These are phyloP conservation scores for Drosophila pectinifera DNA, from an alignment of 1,140 invertebrate genomes.

Conservation along the genomic window DNA sequence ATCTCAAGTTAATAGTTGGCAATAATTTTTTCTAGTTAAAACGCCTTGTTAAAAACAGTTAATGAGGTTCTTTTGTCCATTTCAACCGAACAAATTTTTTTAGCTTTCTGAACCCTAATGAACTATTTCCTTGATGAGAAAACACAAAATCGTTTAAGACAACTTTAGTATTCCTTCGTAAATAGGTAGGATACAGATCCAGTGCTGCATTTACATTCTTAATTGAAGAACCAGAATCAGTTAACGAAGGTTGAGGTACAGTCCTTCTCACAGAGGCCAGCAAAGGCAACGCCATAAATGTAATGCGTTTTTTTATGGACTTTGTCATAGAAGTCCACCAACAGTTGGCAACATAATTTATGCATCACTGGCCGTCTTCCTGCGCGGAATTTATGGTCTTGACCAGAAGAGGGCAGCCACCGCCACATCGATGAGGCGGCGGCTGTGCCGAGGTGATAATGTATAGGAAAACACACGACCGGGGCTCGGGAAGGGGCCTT, in stretches of 20 bases:
- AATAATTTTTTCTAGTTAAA: too few species aligned
- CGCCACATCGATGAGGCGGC: constrained; percentile 46
- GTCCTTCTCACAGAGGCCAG: constrained; percentile 11
- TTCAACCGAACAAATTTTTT: neutral
- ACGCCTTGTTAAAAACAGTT: neutral
- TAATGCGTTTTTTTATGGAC: constrained; percentile 68
- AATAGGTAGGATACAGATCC: too few species aligned
- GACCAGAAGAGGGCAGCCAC: constrained; percentile 47
- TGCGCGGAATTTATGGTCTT: constrained; percentile 67
- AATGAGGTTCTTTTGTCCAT: neutral
- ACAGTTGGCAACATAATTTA: constrained; percentile 73
- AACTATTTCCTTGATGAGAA: neutral
- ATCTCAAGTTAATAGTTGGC: neutral
- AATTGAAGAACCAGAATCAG: constrained; percentile 60
- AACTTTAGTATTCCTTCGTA: neutral
- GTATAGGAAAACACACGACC: constrained; percentile 66
- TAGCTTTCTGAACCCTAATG: neutral
- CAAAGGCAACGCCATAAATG: constrained; percentile 65
- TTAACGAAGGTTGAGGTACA: constrained; percentile 35
- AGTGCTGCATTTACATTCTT: constrained; percentile 62
- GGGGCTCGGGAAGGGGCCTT: constrained; percentile 2
- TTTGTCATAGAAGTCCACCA: constrained; percentile 74
- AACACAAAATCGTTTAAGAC: neutral
- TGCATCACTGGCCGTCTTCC: constrained; percentile 46
- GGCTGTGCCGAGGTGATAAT: constrained; percentile 71